Percentiles rank a stretch among this genome's conserved stretches.
phyloP scores from a whole-genome alignment of 2,888 invertebrate species.

The Margaritifera margaritifera region DNA sequence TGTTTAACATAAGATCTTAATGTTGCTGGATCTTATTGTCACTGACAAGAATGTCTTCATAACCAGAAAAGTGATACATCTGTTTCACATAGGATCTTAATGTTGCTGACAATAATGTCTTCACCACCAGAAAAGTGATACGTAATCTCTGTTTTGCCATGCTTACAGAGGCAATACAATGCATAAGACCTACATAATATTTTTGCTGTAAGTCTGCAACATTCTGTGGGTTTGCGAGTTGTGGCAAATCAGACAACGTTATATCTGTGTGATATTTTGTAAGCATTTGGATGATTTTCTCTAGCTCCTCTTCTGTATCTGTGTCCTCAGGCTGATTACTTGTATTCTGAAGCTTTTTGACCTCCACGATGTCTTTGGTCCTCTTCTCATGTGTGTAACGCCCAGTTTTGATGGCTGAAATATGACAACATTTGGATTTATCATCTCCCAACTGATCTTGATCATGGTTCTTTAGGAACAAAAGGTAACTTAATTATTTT shows the following conservation, averaged over 20 bases:
- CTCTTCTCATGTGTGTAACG: conserved; percentile 68
- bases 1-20: no score
- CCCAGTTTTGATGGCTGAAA: conserved; percentile 69
- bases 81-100: no score
- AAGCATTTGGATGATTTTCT: conserved; percentile 16
- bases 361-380: conserved; percentile 65
- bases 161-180: neutral
- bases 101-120: no score
- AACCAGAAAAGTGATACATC: no score
- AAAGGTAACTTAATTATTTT: no score
- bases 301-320: conserved; percentile 9
- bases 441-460: neutral
- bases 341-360: conserved; percentile 54
- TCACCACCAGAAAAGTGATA: no score
- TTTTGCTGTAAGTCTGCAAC: neutral
- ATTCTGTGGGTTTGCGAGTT: neutral
- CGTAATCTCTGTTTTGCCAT: no score
- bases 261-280: conserved; percentile 2
- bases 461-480: no score
- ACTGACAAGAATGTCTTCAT: no score
- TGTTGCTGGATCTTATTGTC: no score
- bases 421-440: neutral
- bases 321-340: conserved; percentile 5
- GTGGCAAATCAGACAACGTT: neutral
- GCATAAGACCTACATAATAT: conserved; percentile 12